Evolutionary conservation across 2,113 vertebrate genomes (phyloP), one percentile per base, ranked within the genome.

Genomic region (Nothocercus nigrocapillus): DNA sequence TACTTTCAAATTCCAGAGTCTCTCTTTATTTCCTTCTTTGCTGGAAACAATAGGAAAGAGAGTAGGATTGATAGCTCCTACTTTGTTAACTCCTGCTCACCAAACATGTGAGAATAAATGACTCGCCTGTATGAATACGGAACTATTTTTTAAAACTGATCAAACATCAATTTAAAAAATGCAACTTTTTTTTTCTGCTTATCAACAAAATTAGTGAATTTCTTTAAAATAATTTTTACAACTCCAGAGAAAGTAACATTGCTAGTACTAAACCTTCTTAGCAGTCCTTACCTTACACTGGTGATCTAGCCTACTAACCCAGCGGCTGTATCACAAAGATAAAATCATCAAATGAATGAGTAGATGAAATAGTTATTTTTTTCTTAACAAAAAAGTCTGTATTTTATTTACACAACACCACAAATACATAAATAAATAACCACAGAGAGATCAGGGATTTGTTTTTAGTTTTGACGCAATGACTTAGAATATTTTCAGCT

Each of bases 81-180:
- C 93, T 97, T 97, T 93, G 95, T 97, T 97, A 96, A 97, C 94
- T 87, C 96, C 93, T 97, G 96, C 88, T 97, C 95, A 96, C 90
- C 91, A 96, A 97, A 83, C 42, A 94, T 22, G 83, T 72, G 93
- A 82, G 70, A 72, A 94, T 67, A 56, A 87, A 89, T 17, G 34
- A 69, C 76, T 74, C 82, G 85, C 49, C 58, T 90, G 64, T 87
- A 89, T 70, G 85, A 93, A 89, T 73, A 96, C n/a, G 34, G 88
- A 67, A 82, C 27, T 91, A 45, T 73, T 86, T 81, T 78, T 89
- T 40, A 89, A 88, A 90, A 90, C 63, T 34, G 51, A 69, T 76
- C n/a, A 79, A 62, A 66, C n/a, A 34, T 70, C 18, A 89, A 73
- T 7, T 63, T 74, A 11, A 28, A 49, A 9, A 44, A 85, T 20